These are phyloP conservation scores for Mellilla xanthometata DNA, from an alignment of 2,888 invertebrate genomes.

Conservation along the genomic window DNA sequence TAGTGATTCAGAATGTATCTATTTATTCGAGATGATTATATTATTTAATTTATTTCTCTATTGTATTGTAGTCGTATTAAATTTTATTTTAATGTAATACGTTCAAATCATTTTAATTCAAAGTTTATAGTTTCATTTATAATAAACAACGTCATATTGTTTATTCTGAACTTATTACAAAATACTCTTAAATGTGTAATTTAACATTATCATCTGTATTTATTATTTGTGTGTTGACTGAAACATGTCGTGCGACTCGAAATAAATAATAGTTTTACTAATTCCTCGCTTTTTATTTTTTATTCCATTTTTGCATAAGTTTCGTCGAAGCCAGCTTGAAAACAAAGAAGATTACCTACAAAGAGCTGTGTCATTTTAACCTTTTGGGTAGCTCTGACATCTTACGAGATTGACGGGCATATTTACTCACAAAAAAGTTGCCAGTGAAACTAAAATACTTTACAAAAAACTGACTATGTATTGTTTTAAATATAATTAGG, in stretches of 20 bases:
- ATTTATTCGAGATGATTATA: conserved; percentile 55
- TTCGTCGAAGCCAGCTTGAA: too few relatives aligned
- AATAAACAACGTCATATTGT: background rate
- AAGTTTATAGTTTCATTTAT: too few relatives aligned
- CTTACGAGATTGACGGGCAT: conserved; percentile 13
- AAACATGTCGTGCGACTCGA: conserved; percentile 35
- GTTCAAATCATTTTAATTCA: too few relatives aligned
- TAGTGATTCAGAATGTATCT: conserved; percentile 64
- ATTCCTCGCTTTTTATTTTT: conserved; percentile 13
- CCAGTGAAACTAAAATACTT: too few relatives aligned
- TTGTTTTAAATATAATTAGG: too few relatives aligned
- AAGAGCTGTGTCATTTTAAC: too few relatives aligned
- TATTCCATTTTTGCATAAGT: too few relatives aligned
- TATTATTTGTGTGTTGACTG: conserved; percentile 39
- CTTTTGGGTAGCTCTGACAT: too few relatives aligned
- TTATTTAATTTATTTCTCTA: conserved; percentile 36
- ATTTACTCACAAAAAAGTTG: conserved; percentile 5
- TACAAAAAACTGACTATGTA: too few relatives aligned
- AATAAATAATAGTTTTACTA: conserved; percentile 32
- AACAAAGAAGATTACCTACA: too few relatives aligned
- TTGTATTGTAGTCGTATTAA: conserved; percentile 5
- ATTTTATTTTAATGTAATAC: too few relatives aligned
- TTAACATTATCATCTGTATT: conserved; percentile 2
- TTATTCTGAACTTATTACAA: conserved; percentile 7
- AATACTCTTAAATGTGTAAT: conserved; percentile 6